Evolutionary conservation across 92 coral and sea anemone species (phyloP).

Genomic region (Palythoa grandis): DNA sequence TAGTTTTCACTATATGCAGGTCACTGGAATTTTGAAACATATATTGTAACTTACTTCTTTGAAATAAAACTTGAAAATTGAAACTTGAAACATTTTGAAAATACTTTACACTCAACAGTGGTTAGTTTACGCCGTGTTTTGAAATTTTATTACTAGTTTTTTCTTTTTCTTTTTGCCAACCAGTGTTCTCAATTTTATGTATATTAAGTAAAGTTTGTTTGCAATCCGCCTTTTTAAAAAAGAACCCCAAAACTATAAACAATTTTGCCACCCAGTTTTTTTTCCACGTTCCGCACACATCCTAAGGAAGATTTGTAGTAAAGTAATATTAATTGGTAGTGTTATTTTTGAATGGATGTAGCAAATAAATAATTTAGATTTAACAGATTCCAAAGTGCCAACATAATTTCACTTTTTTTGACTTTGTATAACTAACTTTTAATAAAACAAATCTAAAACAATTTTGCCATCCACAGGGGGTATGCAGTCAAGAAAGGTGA

Average conservation of each 20-base stretch:
- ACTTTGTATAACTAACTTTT: conserved; percentile 15
- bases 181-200: conserved; percentile 20
- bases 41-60: too few relatives aligned
- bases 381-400: not conserved
- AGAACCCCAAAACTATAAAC: conserved; percentile 15
- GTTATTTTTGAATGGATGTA: conserved; percentile 1
- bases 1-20: too few relatives aligned
- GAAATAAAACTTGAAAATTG: too few relatives aligned
- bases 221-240: conserved; percentile 21
- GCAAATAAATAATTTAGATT: conserved; percentile 8
- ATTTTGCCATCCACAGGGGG: conserved; percentile 41
- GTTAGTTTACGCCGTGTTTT: conserved; percentile 16
- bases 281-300: conserved; percentile 15
- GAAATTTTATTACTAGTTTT: not conserved
- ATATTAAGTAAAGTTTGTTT: conserved; percentile 1
- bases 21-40: too few relatives aligned
- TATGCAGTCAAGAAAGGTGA: conserved; percentile 59
- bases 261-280: conserved; percentile 18
- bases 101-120: conserved; percentile 16
- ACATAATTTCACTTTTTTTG: conserved; percentile 16
- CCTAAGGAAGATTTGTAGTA: conserved; percentile 14
- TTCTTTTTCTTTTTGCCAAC: conserved; percentile 5
- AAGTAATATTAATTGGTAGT: conserved; percentile 18
- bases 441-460: conserved; percentile 7
- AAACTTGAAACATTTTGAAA: conserved; percentile 21